These are phyloP conservation scores for Calliscelio sp. DNA, from an alignment of 2,888 invertebrate genomes.

Conservation along the genomic window DNA sequence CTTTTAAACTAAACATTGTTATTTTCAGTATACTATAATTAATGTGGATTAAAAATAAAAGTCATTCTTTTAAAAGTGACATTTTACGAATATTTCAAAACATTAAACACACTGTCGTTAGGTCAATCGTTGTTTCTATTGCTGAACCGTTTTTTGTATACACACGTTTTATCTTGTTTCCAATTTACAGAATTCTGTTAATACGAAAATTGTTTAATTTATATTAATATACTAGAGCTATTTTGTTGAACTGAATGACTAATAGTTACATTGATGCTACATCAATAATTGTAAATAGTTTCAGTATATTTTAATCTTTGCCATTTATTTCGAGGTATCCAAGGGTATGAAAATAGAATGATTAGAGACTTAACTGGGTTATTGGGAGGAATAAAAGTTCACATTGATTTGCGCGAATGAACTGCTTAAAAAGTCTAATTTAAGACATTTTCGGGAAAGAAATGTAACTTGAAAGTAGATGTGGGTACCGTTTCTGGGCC, in stretches of 20 bases:
- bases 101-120: no score
- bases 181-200: no score
- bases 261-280: slow-evolving; percentile 3
- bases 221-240: no score
- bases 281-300: slow-evolving; percentile 4
- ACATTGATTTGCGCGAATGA: slow-evolving; percentile 4
- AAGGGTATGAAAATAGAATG: background rate
- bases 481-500: background rate
- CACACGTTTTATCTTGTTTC: no score
- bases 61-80: no score
- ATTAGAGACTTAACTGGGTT: slow-evolving; percentile 12
- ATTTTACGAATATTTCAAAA: no score
- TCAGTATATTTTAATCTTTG: slow-evolving; percentile 12
- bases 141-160: no score
- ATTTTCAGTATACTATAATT: no score
- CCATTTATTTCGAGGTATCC: slow-evolving; percentile 2
- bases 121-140: no score
- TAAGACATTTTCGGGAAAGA: background rate
- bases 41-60: no score
- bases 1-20: no score
- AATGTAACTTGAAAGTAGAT: background rate
- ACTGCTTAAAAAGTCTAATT: background rate
- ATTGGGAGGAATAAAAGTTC: slow-evolving; percentile 19
- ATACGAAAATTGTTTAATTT: no score
- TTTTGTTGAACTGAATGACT: background rate